Conservation (phyloP, 2,113 vertebrate genomes). For the Oreochromis tanganicae region DNA sequence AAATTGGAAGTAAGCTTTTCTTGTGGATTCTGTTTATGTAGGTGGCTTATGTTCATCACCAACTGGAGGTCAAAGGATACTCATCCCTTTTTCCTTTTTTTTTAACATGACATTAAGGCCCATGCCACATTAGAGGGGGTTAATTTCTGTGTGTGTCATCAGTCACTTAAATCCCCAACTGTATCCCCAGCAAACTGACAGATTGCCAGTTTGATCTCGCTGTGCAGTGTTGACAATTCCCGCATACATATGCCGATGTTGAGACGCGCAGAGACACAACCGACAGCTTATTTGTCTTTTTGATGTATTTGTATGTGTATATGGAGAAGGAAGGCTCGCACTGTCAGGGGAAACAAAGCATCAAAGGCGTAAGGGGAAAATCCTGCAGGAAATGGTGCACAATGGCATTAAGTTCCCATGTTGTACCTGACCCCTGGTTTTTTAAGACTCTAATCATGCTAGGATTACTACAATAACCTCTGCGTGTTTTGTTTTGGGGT, state of each 20-base stretch:
- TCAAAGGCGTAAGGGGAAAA: not conserved
- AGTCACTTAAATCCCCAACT: conserved; percentile 45
- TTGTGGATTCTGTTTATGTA: not conserved
- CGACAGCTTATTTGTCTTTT: conserved; percentile 53
- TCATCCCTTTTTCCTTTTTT: not conserved
- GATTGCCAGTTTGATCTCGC: conserved; percentile 56
- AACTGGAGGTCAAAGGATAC: not conserved
- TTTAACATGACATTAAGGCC: not conserved
- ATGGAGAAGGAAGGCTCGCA: conserved; percentile 5
- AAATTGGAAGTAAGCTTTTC: not conserved
- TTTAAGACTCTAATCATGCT: conserved; percentile 25
- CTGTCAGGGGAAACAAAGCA: conserved; percentile 28
- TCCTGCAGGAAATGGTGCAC: not conserved
- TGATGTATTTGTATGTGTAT: conserved; percentile 21
- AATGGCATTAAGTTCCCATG: conserved; percentile 21
- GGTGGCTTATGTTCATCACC: not conserved
- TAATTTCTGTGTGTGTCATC: conserved; percentile 45
- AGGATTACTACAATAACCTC: conserved; percentile 1
- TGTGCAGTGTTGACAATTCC: conserved; percentile 58
- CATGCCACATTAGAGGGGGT: conserved; percentile 1
- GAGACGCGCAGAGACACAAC: conserved; percentile 19
- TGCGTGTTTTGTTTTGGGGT: not conserved
- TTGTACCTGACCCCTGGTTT: conserved; percentile 31
- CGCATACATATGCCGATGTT: conserved; percentile 47
- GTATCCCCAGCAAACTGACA: conserved; percentile 35